Percentiles rank a stretch among this genome's conserved stretches.
Conservation (phyloP, 1,140 invertebrate genomes). For the Ladona fulva region DNA sequence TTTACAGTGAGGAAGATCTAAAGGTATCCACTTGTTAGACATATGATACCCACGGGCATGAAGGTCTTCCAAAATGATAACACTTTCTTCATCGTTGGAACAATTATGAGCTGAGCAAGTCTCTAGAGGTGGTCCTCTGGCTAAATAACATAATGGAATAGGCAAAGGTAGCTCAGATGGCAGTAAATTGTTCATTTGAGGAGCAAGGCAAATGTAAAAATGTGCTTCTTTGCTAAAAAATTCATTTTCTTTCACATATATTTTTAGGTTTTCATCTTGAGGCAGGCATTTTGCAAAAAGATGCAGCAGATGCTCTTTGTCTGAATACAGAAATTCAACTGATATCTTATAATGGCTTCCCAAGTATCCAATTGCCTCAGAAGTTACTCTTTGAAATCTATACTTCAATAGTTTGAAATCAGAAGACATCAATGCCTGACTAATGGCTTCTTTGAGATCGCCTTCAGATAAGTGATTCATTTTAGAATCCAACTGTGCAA, state of each 20-base stretch:
- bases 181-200: not conserved
- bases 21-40: not conserved
- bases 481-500: too few relatives aligned
- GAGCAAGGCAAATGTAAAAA: not conserved
- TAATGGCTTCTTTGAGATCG: too few relatives aligned
- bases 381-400: not conserved
- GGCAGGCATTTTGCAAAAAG: not conserved
- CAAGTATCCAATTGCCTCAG: not conserved
- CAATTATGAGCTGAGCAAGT: not conserved
- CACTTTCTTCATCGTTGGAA: not conserved
- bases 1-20: not conserved
- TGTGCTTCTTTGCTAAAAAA: not conserved
- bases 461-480: too few relatives aligned
- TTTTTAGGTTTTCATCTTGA: not conserved
- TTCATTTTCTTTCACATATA: not conserved
- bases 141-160: not conserved
- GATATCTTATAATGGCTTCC: not conserved
- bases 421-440: not conserved
- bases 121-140: not conserved
- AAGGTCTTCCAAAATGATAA: not conserved
- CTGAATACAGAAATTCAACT: not conserved
- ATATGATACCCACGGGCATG: not conserved
- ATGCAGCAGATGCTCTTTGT: not conserved
- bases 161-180: not conserved
- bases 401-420: not conserved